Base-by-base conservation (phyloP, 2,888 invertebrate genomes). In the Pardosa pseudoannulata region DNA sequence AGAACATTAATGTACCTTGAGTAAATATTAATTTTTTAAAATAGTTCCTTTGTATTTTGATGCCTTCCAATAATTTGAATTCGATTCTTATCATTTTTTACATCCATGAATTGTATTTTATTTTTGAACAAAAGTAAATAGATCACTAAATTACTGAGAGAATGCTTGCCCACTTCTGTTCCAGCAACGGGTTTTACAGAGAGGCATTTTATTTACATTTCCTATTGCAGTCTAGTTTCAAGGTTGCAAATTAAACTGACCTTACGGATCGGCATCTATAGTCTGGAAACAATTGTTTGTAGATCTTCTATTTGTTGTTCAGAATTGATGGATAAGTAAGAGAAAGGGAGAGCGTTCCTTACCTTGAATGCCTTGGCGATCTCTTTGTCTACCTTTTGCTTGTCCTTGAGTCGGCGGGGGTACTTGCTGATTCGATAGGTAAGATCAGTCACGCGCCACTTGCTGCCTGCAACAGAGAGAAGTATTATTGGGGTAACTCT, bases 381-480 rank as follows among this genome's bases (percentile, higher is more conserved):
- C 92, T 97, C 97, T 76, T 88, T 88, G 87, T 92, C 91, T 31
- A 92, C 91, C 62, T 93, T 93, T 91, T 96, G 96, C 71, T 96
- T 96, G 88, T 95, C 94, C 29, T 83, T 82, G 31, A 88, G 50
- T 39, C 88, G 93, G 86, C 94, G 93, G 0, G 97, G 97, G 91
- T 97, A 97, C 92, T 96, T 97, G 88, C 96, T 95, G 91, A 98
- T 96, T 92, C 95, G 95, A 93, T 97, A 98, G 0, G 96, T 96
- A 86, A 98, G 93, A 91, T 95, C 95, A 92, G 96, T 96, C 16
- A 97, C 96, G 89, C 96, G 95, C 98, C 98, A 98, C 92, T 97
- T 95, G 91, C 97, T 97, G 64, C 97, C 97, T 96, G 91, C 28
- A 91, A 92, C 13, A 74, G 29, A 41, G 67, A 19, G 1, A 50